Percentiles rank a stretch among this genome's conserved stretches.
These are phyloP conservation scores for Agrotis puta DNA, from an alignment of 2,888 invertebrate genomes.

Conservation along the genomic window DNA sequence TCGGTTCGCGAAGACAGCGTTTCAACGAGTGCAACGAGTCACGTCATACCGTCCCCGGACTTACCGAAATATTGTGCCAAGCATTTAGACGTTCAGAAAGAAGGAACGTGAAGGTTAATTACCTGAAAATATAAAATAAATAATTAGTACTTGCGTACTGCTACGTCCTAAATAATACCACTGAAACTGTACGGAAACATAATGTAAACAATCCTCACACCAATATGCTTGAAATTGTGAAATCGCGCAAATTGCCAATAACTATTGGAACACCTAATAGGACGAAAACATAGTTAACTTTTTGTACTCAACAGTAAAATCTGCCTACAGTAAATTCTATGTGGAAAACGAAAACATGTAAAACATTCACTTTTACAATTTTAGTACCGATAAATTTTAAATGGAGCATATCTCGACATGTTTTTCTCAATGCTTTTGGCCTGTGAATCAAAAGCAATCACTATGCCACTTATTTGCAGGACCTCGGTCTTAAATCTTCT, in stretches of 20 bases:
- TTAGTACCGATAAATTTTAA: constrained; percentile 43
- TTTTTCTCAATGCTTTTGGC: constrained; percentile 9
- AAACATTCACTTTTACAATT: constrained; percentile 23
- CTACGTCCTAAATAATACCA: constrained; percentile 52
- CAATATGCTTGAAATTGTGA: constrained; percentile 57
- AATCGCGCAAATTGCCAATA: constrained; percentile 54
- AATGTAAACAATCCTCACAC: constrained; percentile 66
- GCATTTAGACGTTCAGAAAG: constrained; percentile 83
- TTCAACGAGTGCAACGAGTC: constrained; percentile 76
- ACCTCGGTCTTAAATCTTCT: constrained; percentile 27
- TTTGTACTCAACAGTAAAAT: constrained; percentile 15
- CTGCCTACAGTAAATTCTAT: constrained; percentile 7
- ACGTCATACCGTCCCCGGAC: constrained; percentile 83
- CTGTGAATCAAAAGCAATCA: constrained; percentile 27
- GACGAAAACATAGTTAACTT: constrained; percentile 3
- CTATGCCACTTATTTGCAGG: constrained; percentile 21
- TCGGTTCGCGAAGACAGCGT: constrained; percentile 40
- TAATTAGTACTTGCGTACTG: constrained; percentile 73
- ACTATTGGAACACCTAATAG: constrained; percentile 24
- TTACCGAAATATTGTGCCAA: constrained; percentile 88
- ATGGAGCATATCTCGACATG: constrained; percentile 17
- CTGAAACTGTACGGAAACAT: constrained; percentile 64
- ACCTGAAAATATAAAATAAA: constrained; percentile 88
- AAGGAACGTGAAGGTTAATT: constrained; percentile 89
- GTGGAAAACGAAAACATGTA: constrained; percentile 21